Conservation (phyloP, 2,888 invertebrate genomes). For the Apodemia mormo region DNA sequence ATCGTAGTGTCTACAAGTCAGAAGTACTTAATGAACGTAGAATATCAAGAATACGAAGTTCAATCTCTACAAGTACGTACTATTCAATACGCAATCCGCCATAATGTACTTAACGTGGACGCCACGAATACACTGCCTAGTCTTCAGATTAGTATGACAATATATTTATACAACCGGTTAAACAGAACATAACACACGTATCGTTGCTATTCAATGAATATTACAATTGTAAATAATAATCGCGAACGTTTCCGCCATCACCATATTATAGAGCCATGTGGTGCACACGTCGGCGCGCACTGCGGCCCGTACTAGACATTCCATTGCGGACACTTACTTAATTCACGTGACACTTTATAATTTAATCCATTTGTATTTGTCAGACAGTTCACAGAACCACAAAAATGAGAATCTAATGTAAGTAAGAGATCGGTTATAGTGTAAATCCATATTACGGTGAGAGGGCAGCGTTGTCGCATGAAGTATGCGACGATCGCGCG, state of each 20-base stretch:
- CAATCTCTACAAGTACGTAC: conserved; percentile 13
- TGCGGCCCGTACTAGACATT: conserved; percentile 72
- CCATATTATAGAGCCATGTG: conserved; percentile 76
- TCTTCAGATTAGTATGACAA: neutral
- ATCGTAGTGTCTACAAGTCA: neutral
- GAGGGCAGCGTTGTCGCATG: conserved; percentile 68
- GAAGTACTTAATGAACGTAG: neutral
- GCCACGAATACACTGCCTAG: conserved; percentile 67
- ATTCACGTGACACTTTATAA: conserved; percentile 71
- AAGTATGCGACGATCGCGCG: conserved; percentile 74
- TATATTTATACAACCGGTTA: neutral
- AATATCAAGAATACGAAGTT: conserved; percentile 19
- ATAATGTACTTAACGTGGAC: conserved; percentile 64
- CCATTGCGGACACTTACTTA: conserved; percentile 76
- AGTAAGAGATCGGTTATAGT: conserved; percentile 73
- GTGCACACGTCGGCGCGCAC: conserved; percentile 74
- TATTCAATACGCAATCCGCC: conserved; percentile 55
- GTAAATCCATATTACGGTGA: conserved; percentile 79
- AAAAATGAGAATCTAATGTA: conserved; percentile 75
- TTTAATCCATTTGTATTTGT: conserved; percentile 81
- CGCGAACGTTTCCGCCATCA: conserved; percentile 64
- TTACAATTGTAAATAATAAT: neutral
- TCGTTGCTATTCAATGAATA: neutral
- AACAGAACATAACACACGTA: neutral
- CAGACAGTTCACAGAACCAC: conserved; percentile 78